Conservation (phyloP, 2,888 invertebrate species). For the Chrysomela aeneicollis region DNA sequence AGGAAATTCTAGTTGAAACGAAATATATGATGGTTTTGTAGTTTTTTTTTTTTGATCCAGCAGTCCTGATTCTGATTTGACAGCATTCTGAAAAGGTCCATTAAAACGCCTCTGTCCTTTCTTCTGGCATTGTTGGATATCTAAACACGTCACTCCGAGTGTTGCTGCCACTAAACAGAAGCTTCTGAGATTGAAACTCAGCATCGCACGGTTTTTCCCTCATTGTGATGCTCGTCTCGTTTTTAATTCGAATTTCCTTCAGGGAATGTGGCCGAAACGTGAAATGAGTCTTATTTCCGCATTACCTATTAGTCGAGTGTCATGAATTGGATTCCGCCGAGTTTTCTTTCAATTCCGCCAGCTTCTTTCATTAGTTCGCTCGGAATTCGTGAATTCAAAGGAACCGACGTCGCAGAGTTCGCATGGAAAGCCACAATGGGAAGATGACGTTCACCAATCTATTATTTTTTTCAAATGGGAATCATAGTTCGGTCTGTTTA, state of each 20-base stretch:
- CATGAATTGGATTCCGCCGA: not conserved
- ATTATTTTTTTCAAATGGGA: too few species aligned
- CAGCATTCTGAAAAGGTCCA: too few species aligned
- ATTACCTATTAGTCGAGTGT: conserved; percentile 3
- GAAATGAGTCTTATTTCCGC: not conserved
- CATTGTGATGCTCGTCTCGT: conserved; percentile 2
- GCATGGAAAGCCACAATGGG: not conserved
- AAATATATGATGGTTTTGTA: too few species aligned
- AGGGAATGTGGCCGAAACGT: not conserved
- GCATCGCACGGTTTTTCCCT: not conserved
- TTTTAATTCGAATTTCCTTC: conserved; percentile 7
- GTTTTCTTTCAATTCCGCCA: not conserved
- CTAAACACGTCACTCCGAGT: too few species aligned
- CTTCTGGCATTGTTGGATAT: too few species aligned
- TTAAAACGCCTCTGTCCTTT: too few species aligned
- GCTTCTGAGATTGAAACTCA: too few species aligned
- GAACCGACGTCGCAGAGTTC: not conserved
- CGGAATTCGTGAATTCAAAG: not conserved
- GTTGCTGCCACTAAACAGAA: too few species aligned
- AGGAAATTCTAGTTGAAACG: too few species aligned
- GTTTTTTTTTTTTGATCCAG: too few species aligned
- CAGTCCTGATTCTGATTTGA: too few species aligned
- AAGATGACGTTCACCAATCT: not conserved
- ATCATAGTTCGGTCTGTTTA: too few species aligned
- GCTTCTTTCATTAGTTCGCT: not conserved